Evolutionary conservation across 1,140 invertebrate genomes (phyloP).

Genomic region (Eciton burchellii): DNA sequence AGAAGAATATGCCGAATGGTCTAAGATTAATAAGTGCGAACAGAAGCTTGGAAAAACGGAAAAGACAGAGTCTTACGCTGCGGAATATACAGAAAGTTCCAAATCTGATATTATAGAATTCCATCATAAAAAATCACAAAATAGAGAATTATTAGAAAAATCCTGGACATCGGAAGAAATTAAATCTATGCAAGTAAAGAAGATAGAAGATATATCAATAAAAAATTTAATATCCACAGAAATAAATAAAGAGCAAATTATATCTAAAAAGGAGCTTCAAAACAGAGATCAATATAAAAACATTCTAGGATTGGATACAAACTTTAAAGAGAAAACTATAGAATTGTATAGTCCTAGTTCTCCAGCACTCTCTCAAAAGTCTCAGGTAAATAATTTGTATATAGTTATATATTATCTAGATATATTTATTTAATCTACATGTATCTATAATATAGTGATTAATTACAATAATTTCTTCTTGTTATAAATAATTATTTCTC

Average conservation of each 20-base stretch:
- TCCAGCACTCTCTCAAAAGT: slow-evolving; percentile 79
- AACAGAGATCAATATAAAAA: slow-evolving; percentile 37
- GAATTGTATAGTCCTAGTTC: slow-evolving; percentile 81
- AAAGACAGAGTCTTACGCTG: neutral
- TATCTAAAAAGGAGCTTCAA: slow-evolving; percentile 18
- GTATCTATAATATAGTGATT: neutral
- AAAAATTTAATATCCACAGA: slow-evolving; percentile 34
- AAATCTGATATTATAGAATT: slow-evolving; percentile 65
- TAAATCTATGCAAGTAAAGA: slow-evolving; percentile 7
- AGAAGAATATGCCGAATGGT: slow-evolving; percentile 79
- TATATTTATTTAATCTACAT: neutral
- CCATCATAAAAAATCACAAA: slow-evolving; percentile 73
- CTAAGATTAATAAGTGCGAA: slow-evolving; percentile 65
- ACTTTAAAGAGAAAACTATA: slow-evolving; percentile 61
- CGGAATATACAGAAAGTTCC: slow-evolving; percentile 48
- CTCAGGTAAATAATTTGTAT: slow-evolving; percentile 72
- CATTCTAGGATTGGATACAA: slow-evolving; percentile 52
- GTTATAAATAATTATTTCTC: neutral
- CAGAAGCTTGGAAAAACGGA: slow-evolving; percentile 45
- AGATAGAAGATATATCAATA: neutral
- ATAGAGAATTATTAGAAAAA: slow-evolving; percentile 70
- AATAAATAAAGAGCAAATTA: slow-evolving; percentile 4
- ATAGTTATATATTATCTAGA: neutral
- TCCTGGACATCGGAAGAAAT: slow-evolving; percentile 72
- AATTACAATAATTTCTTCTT: neutral